phyloP scores from a whole-genome alignment of 2,113 vertebrate species.

The Leptobrachium ailaonicum region DNA sequence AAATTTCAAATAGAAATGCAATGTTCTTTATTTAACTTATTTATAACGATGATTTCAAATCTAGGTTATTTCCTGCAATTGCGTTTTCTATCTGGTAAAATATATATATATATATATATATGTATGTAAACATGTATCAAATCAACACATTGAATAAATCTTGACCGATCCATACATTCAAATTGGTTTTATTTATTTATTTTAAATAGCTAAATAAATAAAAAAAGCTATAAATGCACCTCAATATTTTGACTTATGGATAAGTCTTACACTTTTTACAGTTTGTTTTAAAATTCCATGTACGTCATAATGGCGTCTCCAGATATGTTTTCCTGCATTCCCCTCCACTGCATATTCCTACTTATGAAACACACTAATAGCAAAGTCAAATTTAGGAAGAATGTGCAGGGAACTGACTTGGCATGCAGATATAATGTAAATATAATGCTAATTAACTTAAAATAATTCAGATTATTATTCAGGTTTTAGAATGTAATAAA shows the following conservation, averaged over 20 bases:
- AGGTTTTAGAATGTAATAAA: constrained; percentile 45
- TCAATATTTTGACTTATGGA: constrained; percentile 36
- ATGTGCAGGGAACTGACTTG: constrained; percentile 35
- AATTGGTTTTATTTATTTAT: too few relatives aligned
- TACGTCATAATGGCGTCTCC: constrained; percentile 39
- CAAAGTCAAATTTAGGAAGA: constrained; percentile 42
- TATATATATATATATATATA: too few relatives aligned
- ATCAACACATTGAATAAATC: too few relatives aligned
- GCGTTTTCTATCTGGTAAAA: too few relatives aligned
- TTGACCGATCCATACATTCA: too few relatives aligned
- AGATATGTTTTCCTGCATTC: constrained; percentile 24
- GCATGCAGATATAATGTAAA: constrained; percentile 50
- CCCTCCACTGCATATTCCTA: constrained; percentile 20
- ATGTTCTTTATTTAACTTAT: too few relatives aligned
- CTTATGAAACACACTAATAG: constrained; percentile 42
- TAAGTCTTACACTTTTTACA: constrained; percentile 18
- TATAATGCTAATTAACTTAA: constrained; percentile 50
- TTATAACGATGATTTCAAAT: too few relatives aligned
- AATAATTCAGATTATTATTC: constrained; percentile 51
- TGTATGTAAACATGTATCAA: too few relatives aligned
- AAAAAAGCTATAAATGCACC: too few relatives aligned
- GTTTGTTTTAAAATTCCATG: constrained; percentile 33
- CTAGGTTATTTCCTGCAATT: too few relatives aligned
- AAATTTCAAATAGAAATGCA: too few relatives aligned
- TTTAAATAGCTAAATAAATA: too few relatives aligned